phyloP scores from a whole-genome alignment of 2,113 vertebrate species.

The Notiomystis cincta region DNA sequence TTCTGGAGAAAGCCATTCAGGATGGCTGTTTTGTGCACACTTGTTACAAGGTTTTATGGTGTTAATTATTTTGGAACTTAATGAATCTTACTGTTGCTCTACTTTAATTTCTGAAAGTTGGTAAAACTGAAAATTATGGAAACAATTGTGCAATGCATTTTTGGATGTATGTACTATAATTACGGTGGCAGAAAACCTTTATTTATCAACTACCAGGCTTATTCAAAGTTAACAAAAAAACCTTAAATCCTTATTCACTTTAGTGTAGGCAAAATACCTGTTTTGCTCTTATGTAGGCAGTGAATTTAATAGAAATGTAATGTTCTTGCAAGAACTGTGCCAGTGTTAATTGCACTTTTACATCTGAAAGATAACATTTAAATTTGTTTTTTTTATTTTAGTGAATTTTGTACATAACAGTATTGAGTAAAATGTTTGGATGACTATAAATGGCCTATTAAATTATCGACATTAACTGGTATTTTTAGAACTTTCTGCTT shows the following conservation, averaged over 20 bases:
- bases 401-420: slow-evolving; percentile 33
- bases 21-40: neutral
- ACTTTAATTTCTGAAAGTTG: neutral
- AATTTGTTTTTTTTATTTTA: slow-evolving; percentile 29
- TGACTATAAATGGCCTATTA: slow-evolving; percentile 23
- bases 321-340: neutral
- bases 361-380: slow-evolving; percentile 33
- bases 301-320: slow-evolving; percentile 6
- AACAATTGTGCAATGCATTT: slow-evolving; percentile 28
- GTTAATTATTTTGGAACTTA: slow-evolving; percentile 47
- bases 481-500: neutral
- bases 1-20: neutral
- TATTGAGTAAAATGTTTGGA: slow-evolving; percentile 21
- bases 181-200: slow-evolving; percentile 27
- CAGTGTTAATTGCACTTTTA: slow-evolving; percentile 53
- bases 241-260: slow-evolving; percentile 6
- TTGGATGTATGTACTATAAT: slow-evolving; percentile 39
- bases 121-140: slow-evolving; percentile 41
- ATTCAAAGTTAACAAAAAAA: slow-evolving; percentile 7
- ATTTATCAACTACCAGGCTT: slow-evolving; percentile 10
- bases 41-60: slow-evolving; percentile 37
- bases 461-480: neutral
- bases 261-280: neutral
- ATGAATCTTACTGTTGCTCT: slow-evolving; percentile 34
- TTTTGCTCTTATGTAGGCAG: neutral